phyloP scores from a whole-genome alignment of 2,113 vertebrate genomes.

The Girardinichthys multiradiatus region DNA sequence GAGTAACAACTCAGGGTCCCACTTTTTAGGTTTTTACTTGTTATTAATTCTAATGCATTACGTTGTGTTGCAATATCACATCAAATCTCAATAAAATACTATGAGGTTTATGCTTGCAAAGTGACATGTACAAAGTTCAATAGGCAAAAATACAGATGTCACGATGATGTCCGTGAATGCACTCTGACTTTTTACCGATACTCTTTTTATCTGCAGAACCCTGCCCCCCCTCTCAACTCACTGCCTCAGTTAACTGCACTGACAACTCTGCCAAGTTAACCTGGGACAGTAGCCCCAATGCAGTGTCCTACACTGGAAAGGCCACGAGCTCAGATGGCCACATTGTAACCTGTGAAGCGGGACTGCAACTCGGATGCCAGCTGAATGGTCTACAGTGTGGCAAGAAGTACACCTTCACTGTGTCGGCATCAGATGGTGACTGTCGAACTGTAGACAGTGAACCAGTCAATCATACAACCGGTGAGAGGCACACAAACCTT shows the following conservation, averaged over 20 bases:
- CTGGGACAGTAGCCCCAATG: constrained; percentile 72
- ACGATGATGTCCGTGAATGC: not conserved
- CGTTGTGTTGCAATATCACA: too few relatives aligned
- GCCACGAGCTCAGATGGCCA: constrained; percentile 65
- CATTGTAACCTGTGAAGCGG: constrained; percentile 50
- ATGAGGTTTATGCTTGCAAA: too few relatives aligned
- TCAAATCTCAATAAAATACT: too few relatives aligned
- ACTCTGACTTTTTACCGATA: not conserved
- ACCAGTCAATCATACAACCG: constrained; percentile 59
- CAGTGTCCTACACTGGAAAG: constrained; percentile 67
- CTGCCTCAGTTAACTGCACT: constrained; percentile 58
- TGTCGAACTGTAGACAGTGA: constrained; percentile 69
- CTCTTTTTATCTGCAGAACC: constrained; percentile 63
- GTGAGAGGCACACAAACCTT: constrained; percentile 53
- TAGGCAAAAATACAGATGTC: too few relatives aligned
- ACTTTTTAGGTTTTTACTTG: not conserved
- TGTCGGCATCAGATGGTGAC: constrained; percentile 65
- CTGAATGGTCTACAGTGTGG: constrained; percentile 72
- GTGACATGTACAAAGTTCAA: too few relatives aligned
- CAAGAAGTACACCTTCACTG: constrained; percentile 68
- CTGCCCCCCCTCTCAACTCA: constrained; percentile 72
- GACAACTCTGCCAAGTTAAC: constrained; percentile 62
- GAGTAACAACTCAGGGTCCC: too few relatives aligned
- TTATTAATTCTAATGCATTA: not conserved
- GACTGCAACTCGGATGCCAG: constrained; percentile 44